Evolutionary conservation across 1,140 invertebrate genomes (phyloP).

Genomic region (Mycetomoellerius zeteki): DNA sequence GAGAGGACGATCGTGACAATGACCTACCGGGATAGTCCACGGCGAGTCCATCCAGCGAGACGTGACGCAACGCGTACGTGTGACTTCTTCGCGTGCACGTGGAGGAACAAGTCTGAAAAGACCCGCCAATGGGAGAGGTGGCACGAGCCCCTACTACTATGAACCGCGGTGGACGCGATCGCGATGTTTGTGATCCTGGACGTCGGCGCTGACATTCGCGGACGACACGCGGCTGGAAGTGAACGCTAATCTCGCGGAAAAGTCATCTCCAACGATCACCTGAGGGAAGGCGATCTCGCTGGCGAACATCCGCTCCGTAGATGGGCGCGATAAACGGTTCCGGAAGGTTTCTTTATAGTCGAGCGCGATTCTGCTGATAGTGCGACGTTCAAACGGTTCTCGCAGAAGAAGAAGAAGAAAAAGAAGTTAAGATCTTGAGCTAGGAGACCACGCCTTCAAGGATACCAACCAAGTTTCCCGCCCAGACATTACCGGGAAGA

Average conservation of each 20-base stretch:
- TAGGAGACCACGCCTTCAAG: background rate
- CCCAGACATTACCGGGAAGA: constrained; percentile 3
- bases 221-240: constrained; percentile 71
- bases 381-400: constrained; percentile 24
- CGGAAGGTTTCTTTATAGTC: constrained; percentile 27
- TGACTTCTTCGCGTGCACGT: constrained; percentile 66
- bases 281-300: constrained; percentile 11
- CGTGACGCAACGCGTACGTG: constrained; percentile 73
- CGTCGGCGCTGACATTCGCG: constrained; percentile 63
- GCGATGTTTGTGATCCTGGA: constrained; percentile 70
- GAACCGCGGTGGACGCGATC: constrained; percentile 67
- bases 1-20: constrained; percentile 75
- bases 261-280: background rate
- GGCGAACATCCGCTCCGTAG: background rate
- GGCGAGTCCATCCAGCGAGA: constrained; percentile 26
- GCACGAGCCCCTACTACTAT: constrained; percentile 70
- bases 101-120: constrained; percentile 68
- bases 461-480: constrained; percentile 28
- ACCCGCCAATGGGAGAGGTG: constrained; percentile 71
- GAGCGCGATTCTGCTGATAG: constrained; percentile 30
- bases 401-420: background rate
- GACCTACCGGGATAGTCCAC: constrained; percentile 73
- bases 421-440: constrained; percentile 28
- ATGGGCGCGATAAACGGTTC: constrained; percentile 16
- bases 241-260: constrained; percentile 56